Conservation (phyloP, 1,140 invertebrate genomes). For the Musca vetustissima region DNA sequence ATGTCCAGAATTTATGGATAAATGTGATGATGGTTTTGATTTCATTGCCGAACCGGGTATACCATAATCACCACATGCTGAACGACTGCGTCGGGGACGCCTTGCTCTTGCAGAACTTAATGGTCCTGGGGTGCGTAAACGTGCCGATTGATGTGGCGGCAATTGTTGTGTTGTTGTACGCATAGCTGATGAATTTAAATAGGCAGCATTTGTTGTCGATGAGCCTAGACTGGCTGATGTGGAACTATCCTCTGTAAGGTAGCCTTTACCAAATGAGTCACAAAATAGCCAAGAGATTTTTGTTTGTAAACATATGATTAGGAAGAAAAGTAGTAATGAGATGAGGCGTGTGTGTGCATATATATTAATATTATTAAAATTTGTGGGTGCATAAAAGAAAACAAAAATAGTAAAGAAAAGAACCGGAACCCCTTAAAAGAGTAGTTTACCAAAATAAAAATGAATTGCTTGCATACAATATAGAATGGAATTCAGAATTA, state of each 20-base stretch:
- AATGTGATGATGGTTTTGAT: constrained; percentile 14
- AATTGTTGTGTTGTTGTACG: constrained; percentile 12
- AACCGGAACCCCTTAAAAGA: no score
- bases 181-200: background rate
- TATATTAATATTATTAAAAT: background rate
- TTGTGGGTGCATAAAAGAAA: background rate
- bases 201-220: constrained; percentile 30
- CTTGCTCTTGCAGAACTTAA: constrained; percentile 47
- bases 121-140: constrained; percentile 43
- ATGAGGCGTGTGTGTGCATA: constrained; percentile 7
- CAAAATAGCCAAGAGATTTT: background rate
- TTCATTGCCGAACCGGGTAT: constrained; percentile 28
- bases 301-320: constrained; percentile 6
- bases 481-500: no score
- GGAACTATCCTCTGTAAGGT: constrained; percentile 55
- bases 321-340: constrained; percentile 14
- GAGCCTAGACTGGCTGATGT: constrained; percentile 28
- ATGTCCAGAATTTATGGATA: constrained; percentile 10
- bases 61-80: constrained; percentile 38
- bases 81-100: constrained; percentile 44
- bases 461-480: no score
- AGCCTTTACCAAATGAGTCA: constrained; percentile 38
- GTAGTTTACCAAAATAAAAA: no score
- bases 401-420: background rate
- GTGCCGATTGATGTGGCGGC: constrained; percentile 14